These are phyloP conservation scores for Hemicrepidius hirtus DNA, from an alignment of 2,888 invertebrate species.

Conservation along the genomic window DNA sequence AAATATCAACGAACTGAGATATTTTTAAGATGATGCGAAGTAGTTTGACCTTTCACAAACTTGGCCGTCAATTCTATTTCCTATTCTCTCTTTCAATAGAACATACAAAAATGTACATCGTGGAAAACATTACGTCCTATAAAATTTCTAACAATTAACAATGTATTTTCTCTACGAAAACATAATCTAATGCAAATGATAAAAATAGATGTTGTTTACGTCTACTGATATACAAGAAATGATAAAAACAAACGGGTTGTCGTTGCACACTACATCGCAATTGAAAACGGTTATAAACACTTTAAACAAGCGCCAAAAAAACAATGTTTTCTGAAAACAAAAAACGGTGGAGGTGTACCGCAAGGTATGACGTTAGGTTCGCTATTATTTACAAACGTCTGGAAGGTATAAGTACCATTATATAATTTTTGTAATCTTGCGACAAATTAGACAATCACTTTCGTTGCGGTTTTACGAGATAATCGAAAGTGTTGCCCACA, in stretches of 20 bases:
- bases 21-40: slow-evolving; percentile 30
- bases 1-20: neutral
- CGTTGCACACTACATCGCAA: neutral
- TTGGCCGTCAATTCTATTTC: slow-evolving; percentile 13
- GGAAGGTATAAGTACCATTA: neutral
- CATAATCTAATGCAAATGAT: neutral
- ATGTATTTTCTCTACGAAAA: neutral
- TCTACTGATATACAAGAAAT: neutral
- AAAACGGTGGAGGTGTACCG: neutral
- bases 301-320: too few species aligned
- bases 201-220: slow-evolving; percentile 1
- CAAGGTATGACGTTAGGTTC: neutral
- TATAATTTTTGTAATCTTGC: slow-evolving; percentile 2
- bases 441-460: slow-evolving; percentile 4
- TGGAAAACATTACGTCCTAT: neutral
- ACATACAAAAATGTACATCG: neutral
- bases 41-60: slow-evolving; percentile 27
- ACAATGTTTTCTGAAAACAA: neutral
- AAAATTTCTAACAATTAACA: neutral
- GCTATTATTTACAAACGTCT: neutral
- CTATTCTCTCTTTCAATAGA: neutral
- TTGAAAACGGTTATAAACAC: neutral
- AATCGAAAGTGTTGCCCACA: slow-evolving; percentile 22
- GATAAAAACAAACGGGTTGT: neutral
- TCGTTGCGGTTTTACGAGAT: slow-evolving; percentile 1